Evolutionary conservation across 2,888 invertebrate genomes (phyloP), one percentile per base, ranked within the genome.

Genomic region (Neelides folsomi): DNA sequence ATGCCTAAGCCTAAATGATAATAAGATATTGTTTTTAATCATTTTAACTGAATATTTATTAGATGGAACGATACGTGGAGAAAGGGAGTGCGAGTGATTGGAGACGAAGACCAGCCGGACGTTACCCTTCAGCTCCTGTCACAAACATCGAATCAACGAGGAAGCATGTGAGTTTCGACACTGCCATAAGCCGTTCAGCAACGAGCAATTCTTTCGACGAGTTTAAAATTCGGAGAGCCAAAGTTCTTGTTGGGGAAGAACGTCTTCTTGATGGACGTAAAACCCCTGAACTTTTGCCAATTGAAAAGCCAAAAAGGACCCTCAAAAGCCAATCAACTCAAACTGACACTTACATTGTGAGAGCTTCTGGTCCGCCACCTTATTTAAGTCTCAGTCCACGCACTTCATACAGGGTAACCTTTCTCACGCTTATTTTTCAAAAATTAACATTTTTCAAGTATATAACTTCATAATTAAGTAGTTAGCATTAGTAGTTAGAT

Each of bases 301-400:
- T 27, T 27, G 57, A 55, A 46, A 54, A 54, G 49, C 50, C 50
- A n/a, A 56, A 58, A 49, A 47, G 42, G 39, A 41, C 49, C 18
- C 42, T 47, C n/a, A 84, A 88, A 70, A 89, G 89, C 1, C 90
- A 90, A 72, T 89, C 90, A 13, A 92, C 90, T 4, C 90, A 92
- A 72, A 89, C 82, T 5, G 90, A 90, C 74, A 77, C 80, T 27
- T 79, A 79, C 67, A 72, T 81, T 67, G 80, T 80, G 64, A 76
- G 81, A 65, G 82, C 80, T 71, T 80, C 79, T n/a, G 69, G 77
- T 47, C 78, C 82, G n/a, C 81, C 83, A 5, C 69, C 68, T 18
- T 75, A 75, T 52, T 70, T 76, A 43, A 82, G 83, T 13, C 71
- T 86, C 19, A 87, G 87, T 71, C 88, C 88, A 7, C 73, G 85